These are phyloP conservation scores for Phortica okadai DNA, from an alignment of 2,888 invertebrate species.

Conservation along the genomic window DNA sequence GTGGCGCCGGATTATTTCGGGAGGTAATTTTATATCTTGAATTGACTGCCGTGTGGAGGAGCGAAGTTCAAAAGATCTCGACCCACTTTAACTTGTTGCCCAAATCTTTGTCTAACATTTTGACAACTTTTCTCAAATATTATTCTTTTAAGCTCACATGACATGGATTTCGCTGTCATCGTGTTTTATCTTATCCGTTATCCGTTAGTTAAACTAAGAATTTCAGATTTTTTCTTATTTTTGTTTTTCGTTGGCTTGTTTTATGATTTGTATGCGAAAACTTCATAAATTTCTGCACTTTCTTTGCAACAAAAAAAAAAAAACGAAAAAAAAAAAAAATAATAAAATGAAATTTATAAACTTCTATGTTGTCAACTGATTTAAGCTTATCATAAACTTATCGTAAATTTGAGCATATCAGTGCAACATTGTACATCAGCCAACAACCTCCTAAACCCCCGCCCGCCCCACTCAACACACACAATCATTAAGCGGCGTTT, in stretches of 20 bases:
- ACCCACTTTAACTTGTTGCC: neutral
- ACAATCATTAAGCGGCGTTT: neutral
- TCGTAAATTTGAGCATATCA: too few relatives aligned
- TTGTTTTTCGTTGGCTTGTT: neutral
- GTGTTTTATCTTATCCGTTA: constrained; percentile 39
- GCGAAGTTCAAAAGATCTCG: neutral
- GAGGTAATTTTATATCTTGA: too few relatives aligned
- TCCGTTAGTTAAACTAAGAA: constrained; percentile 29
- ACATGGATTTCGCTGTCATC: constrained; percentile 31
- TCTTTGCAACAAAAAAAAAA: neutral
- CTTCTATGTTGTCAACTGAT: neutral
- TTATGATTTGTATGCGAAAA: neutral
- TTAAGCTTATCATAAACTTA: too few relatives aligned
- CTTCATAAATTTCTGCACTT: constrained; percentile 3
- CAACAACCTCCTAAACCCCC: too few relatives aligned
- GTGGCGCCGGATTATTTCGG: too few relatives aligned
- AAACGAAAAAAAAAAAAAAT: neutral
- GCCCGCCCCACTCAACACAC: too few relatives aligned
- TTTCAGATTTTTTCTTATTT: neutral
- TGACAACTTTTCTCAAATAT: constrained; percentile 40
- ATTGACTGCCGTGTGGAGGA: too few relatives aligned
- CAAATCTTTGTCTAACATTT: neutral
- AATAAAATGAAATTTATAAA: neutral
- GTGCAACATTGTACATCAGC: too few relatives aligned
- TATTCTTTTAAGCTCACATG: constrained; percentile 48